Evolutionary conservation across 2,797 vertebrate species (phyloP).

Genomic region (Decapterus maruadsi): DNA sequence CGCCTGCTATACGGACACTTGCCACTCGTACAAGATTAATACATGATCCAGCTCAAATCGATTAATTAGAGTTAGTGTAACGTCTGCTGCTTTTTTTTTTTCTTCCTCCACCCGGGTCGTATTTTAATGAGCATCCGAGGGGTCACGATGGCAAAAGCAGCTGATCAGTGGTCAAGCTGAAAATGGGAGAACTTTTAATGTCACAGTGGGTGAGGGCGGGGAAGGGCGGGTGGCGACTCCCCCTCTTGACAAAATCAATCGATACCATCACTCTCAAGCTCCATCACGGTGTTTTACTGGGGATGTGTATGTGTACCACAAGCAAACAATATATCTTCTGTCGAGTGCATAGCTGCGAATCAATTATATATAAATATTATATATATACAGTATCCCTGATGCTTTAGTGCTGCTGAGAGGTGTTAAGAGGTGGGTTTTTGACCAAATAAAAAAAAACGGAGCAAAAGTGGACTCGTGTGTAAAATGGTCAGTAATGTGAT

Average conservation of each 20-base stretch:
- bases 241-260: constrained; percentile 67
- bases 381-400: constrained; percentile 11
- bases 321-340: constrained; percentile 61
- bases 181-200: constrained; percentile 61
- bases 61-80: constrained; percentile 22
- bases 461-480: constrained; percentile 11
- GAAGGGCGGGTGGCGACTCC: constrained; percentile 36
- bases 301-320: constrained; percentile 44
- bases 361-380: constrained; percentile 31
- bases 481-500: constrained; percentile 47
- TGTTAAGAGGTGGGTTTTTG: constrained; percentile 25
- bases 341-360: constrained; percentile 41
- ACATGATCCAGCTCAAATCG: neutral
- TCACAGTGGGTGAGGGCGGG: constrained; percentile 45
- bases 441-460: neutral
- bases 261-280: constrained; percentile 59
- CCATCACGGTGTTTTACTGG: constrained; percentile 46
- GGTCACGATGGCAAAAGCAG: constrained; percentile 29
- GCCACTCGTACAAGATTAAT: constrained; percentile 1
- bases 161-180: constrained; percentile 47
- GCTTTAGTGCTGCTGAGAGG: constrained; percentile 9
- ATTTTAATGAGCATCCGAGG: constrained; percentile 37
- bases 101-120: neutral
- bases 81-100: constrained; percentile 9
- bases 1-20: neutral